phyloP scores from a whole-genome alignment of 1,140 invertebrate species.

The Venturia canescens region DNA sequence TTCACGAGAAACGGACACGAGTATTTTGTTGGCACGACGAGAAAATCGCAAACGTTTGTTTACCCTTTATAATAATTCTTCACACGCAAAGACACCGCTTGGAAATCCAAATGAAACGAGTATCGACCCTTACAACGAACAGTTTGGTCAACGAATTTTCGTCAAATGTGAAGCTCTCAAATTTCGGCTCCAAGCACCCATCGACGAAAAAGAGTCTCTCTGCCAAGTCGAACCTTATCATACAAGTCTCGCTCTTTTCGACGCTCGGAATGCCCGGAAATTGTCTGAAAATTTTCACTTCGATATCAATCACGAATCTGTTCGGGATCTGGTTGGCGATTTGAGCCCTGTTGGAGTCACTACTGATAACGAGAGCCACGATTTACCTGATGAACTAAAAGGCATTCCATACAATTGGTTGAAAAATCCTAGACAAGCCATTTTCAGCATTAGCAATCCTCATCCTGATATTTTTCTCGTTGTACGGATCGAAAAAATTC shows the following conservation, averaged over 20 bases:
- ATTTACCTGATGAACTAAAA: conserved; percentile 75
- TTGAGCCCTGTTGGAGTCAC: conserved; percentile 60
- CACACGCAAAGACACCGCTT: conserved; percentile 70
- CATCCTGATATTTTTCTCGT: conserved; percentile 94
- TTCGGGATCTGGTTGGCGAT: conserved; percentile 79
- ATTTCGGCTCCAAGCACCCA: conserved; percentile 88
- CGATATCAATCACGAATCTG: conserved; percentile 87
- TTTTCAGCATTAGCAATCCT: conserved; percentile 89
- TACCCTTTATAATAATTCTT: conserved; percentile 81
- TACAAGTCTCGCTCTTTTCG: conserved; percentile 90
- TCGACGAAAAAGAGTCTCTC: conserved; percentile 86
- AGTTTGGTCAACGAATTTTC: conserved; percentile 90
- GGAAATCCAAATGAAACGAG: conserved; percentile 69
- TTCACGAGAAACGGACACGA: conserved; percentile 91
- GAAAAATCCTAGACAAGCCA: conserved; percentile 81
- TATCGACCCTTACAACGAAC: conserved; percentile 86
- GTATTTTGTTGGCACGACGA: conserved; percentile 86
- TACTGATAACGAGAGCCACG: conserved; percentile 59
- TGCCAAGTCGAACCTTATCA: conserved; percentile 96
- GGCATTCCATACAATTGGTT: conserved; percentile 82
- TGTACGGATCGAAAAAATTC: conserved; percentile 92
- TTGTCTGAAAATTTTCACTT: conserved; percentile 96
- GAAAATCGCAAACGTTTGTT: conserved; percentile 87
- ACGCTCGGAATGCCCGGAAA: conserved; percentile 90
- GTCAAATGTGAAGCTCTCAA: conserved; percentile 89